Percentiles rank a stretch among this genome's conserved stretches.
Evolutionary conservation across 2,888 invertebrate genomes (phyloP).

Genomic region (Drosophila rubida): DNA sequence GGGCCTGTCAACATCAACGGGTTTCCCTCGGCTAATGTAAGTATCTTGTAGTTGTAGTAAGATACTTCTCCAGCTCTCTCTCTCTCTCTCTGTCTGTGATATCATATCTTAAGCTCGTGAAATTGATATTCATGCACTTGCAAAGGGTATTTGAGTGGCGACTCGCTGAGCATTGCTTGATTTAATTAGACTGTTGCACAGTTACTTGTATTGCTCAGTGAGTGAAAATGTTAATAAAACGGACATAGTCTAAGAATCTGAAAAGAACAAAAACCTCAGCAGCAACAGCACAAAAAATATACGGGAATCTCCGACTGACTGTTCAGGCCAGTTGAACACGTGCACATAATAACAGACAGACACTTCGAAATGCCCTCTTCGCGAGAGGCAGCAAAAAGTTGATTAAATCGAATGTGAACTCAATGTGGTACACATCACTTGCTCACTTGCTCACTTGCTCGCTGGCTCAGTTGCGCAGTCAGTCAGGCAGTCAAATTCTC

Average conservation of each 20-base stretch:
- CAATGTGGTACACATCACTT: conserved; percentile 27
- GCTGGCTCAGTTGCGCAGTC: conserved; percentile 15
- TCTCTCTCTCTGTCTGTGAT: too few relatives aligned
- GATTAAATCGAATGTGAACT: conserved; percentile 48
- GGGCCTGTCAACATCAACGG: conserved; percentile 27
- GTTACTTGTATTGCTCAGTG: conserved; percentile 18
- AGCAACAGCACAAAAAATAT: not conserved
- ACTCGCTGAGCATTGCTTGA: not conserved
- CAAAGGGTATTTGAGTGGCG: conserved; percentile 17
- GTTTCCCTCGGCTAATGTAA: conserved; percentile 27
- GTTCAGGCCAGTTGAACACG: conserved; percentile 29
- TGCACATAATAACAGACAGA: conserved; percentile 26
- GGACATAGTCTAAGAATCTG: not conserved
- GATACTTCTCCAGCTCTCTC: not conserved
- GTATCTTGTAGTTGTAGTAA: conserved; percentile 23
- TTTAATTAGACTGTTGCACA: conserved; percentile 32
- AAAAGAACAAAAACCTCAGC: not conserved
- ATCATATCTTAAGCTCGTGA: conserved; percentile 13
- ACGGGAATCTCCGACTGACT: not conserved
- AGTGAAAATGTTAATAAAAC: conserved; percentile 21
- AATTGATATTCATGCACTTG: not conserved
- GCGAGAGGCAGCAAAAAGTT: conserved; percentile 40
- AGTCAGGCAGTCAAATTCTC: conserved; percentile 26
- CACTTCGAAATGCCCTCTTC: conserved; percentile 18
- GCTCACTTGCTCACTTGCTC: conserved; percentile 19